These are phyloP conservation scores for Tigriopus californicus DNA, from an alignment of 2,888 invertebrate genomes.

Conservation along the genomic window DNA sequence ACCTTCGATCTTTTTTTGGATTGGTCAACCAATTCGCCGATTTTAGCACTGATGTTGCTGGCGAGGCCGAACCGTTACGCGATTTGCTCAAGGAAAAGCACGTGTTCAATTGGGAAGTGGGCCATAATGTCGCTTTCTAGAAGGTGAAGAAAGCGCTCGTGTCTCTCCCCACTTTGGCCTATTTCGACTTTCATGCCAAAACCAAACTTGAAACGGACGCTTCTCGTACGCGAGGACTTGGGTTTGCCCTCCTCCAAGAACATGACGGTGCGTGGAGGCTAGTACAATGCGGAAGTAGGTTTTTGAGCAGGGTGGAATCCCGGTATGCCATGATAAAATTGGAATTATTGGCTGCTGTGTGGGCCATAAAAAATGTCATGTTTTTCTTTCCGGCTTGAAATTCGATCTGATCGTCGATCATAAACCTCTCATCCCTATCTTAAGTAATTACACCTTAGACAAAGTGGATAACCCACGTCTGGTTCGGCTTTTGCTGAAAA, in stretches of 20 bases:
- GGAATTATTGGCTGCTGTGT: slow-evolving; percentile 16
- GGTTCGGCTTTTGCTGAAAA: slow-evolving; percentile 8
- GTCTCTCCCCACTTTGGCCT: not conserved
- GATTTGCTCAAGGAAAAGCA: not conserved
- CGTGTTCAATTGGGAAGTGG: not conserved
- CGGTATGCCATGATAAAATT: slow-evolving; percentile 18
- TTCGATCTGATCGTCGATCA: slow-evolving; percentile 9
- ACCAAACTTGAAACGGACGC: not conserved
- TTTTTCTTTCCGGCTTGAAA: slow-evolving; percentile 9
- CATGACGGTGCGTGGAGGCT: no score
- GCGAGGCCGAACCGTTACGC: not conserved
- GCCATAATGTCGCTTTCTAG: not conserved
- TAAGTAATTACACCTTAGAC: slow-evolving; percentile 6
- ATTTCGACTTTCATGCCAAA: not conserved
- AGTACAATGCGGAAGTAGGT: slow-evolving; percentile 13
- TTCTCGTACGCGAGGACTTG: no score
- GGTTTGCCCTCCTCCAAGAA: no score
- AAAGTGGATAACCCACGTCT: slow-evolving; percentile 15
- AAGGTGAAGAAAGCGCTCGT: not conserved
- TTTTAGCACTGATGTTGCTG: not conserved
- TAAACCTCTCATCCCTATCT: slow-evolving; percentile 15
- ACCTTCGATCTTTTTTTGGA: not conserved
- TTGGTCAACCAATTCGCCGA: slow-evolving; percentile 1
- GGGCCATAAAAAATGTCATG: slow-evolving; percentile 14
- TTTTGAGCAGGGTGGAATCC: slow-evolving; percentile 15